phyloP scores from a whole-genome alignment of 1,140 invertebrate species.

The Rhynchophorus ferrugineus region DNA sequence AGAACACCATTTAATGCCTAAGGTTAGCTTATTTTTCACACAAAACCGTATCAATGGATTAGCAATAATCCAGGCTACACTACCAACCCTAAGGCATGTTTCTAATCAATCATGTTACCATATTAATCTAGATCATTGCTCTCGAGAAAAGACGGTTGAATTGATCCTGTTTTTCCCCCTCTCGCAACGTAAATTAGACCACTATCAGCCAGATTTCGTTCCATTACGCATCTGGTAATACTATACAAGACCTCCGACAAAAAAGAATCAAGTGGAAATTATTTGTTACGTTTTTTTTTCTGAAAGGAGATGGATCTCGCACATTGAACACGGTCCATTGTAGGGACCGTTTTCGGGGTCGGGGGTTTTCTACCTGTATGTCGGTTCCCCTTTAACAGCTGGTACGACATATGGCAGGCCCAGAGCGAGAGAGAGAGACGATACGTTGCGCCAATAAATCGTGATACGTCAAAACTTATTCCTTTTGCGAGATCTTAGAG shows the following conservation, averaged over 20 bases:
- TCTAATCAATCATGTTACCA: no score
- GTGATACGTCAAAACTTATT: conserved; percentile 15
- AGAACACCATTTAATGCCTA: no score
- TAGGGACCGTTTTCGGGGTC: conserved; percentile 1
- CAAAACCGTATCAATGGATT: no score
- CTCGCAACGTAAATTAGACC: conserved; percentile 11
- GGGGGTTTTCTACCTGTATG: conserved; percentile 10
- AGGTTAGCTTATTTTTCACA: no score
- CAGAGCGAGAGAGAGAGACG: no score
- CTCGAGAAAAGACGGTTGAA: conserved; percentile 5
- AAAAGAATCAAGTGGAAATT: conserved; percentile 22
- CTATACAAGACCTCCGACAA: conserved; percentile 1
- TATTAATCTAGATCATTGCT: no score
- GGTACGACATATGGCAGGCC: conserved; percentile 13
- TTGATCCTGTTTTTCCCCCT: conserved; percentile 2
- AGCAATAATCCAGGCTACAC: no score
- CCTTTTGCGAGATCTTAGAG: not conserved
- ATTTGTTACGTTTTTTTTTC: conserved; percentile 15
- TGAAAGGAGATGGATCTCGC: conserved; percentile 12
- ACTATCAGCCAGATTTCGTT: conserved; percentile 1
- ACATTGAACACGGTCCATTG: conserved; percentile 9
- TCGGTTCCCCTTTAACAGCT: conserved; percentile 6
- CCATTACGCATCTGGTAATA: conserved; percentile 8
- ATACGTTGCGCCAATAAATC: conserved; percentile 16
- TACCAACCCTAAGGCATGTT: no score